Conservation (phyloP, 2,888 invertebrate species). For the Aphidoletes aphidimyza region DNA sequence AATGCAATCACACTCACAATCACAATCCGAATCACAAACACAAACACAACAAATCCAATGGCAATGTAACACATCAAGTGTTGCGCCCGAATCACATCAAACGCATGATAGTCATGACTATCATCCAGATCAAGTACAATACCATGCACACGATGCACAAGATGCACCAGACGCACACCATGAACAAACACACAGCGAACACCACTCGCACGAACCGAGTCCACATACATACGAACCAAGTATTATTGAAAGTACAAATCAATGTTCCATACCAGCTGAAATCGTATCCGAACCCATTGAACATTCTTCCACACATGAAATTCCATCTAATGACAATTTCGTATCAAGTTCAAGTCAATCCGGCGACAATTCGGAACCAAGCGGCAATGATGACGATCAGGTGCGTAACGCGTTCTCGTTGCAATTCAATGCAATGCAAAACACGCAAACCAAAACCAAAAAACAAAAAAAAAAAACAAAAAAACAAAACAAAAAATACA, state of each 20-base stretch:
- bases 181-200: not conserved
- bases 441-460: not conserved
- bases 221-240: not conserved
- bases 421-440: not conserved
- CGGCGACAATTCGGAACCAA: slow-evolving; percentile 8
- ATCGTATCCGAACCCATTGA: slow-evolving; percentile 8
- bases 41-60: slow-evolving; percentile 54
- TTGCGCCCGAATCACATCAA: not conserved
- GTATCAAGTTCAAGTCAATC: slow-evolving; percentile 31
- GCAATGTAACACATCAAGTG: not conserved
- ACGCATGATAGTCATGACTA: not conserved
- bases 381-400: slow-evolving; percentile 38
- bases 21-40: slow-evolving; percentile 46
- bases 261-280: slow-evolving; percentile 21
- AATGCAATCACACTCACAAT: slow-evolving; percentile 47
- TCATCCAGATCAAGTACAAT: not conserved
- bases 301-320: slow-evolving; percentile 30
- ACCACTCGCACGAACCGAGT: slow-evolving; percentile 25
- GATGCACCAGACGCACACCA: too few relatives aligned
- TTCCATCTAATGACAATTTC: slow-evolving; percentile 43
- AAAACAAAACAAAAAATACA: too few relatives aligned
- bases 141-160: not conserved
- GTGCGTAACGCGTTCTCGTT: not conserved
- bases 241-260: slow-evolving; percentile 38
- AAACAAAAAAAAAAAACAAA: slow-evolving; percentile 10